Percentiles rank a stretch among this genome's conserved stretches.
Evolutionary conservation across 2,113 vertebrate species (phyloP).

Genomic region (Trichechus manatus): DNA sequence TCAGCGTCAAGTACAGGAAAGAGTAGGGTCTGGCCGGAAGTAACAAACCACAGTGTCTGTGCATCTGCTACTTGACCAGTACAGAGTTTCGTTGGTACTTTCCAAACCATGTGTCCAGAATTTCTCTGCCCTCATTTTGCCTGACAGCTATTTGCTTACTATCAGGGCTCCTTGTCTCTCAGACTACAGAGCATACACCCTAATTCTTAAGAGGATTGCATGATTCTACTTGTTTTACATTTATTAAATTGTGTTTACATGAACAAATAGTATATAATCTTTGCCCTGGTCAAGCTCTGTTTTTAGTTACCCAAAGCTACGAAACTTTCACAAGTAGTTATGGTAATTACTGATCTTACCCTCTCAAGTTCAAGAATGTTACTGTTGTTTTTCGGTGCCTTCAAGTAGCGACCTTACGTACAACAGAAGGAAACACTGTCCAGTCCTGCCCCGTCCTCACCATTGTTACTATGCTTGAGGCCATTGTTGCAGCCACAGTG

Average conservation of each 20-base stretch:
- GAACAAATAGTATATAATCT: conserved; percentile 5
- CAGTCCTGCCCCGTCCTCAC: no score
- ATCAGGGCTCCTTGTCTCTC: not conserved
- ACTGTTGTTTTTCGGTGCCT: no score
- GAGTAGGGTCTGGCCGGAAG: not conserved
- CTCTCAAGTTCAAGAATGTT: conserved; percentile 17
- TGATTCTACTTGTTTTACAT: not conserved
- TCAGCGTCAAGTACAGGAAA: not conserved
- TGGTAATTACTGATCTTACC: not conserved
- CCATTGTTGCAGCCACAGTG: no score
- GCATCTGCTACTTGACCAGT: not conserved
- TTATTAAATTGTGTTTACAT: not conserved
- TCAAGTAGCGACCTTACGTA: no score
- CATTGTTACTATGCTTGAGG: no score
- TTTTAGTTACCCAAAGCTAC: conserved; percentile 44
- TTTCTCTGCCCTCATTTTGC: not conserved
- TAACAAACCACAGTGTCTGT: not conserved
- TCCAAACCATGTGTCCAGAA: not conserved
- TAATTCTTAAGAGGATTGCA: not conserved
- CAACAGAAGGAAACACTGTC: no score
- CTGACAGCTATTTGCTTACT: not conserved
- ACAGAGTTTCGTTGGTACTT: not conserved
- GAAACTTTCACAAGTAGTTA: not conserved
- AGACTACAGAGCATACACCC: not conserved
- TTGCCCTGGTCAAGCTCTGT: not conserved